These are phyloP conservation scores for Chymomyza costata DNA, from an alignment of 1,140 invertebrate genomes.

Conservation along the genomic window DNA sequence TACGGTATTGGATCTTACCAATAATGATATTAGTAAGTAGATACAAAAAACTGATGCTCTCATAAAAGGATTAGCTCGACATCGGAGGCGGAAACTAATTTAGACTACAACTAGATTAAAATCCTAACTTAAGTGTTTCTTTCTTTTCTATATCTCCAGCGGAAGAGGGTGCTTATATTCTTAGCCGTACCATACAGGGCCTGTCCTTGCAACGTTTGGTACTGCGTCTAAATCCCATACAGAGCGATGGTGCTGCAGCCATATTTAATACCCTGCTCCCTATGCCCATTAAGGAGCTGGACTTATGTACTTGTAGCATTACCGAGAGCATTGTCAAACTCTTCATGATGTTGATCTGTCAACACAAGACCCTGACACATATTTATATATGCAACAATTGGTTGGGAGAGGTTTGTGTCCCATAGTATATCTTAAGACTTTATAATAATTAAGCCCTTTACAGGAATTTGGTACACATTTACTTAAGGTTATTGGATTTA, in stretches of 20 bases:
- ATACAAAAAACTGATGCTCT: no score
- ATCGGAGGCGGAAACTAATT: no score
- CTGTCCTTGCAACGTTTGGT: conserved; percentile 50
- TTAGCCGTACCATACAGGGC: conserved; percentile 48
- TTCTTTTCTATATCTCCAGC: conserved; percentile 26
- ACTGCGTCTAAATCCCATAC: conserved; percentile 66
- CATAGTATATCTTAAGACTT: not conserved
- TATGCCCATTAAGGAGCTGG: conserved; percentile 51
- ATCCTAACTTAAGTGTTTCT: not conserved
- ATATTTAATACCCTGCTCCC: conserved; percentile 55
- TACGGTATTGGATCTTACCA: conserved; percentile 62
- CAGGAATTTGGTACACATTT: conserved; percentile 63
- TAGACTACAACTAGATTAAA: not conserved
- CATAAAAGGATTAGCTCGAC: not conserved
- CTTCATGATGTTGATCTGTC: conserved; percentile 60
- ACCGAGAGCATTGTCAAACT: conserved; percentile 52
- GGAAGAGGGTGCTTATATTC: conserved; percentile 64
- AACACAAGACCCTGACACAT: conserved; percentile 46
- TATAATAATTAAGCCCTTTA: not conserved
- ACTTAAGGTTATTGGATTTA: conserved; percentile 53
- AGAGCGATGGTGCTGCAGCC: conserved; percentile 67
- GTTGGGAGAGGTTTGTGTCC: conserved; percentile 46
- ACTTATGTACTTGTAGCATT: conserved; percentile 61
- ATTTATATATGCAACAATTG: conserved; percentile 68
- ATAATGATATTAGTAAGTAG: conserved; percentile 71